phyloP scores from a whole-genome alignment of 2,113 vertebrate genomes.

The Syrrhaptes paradoxus region DNA sequence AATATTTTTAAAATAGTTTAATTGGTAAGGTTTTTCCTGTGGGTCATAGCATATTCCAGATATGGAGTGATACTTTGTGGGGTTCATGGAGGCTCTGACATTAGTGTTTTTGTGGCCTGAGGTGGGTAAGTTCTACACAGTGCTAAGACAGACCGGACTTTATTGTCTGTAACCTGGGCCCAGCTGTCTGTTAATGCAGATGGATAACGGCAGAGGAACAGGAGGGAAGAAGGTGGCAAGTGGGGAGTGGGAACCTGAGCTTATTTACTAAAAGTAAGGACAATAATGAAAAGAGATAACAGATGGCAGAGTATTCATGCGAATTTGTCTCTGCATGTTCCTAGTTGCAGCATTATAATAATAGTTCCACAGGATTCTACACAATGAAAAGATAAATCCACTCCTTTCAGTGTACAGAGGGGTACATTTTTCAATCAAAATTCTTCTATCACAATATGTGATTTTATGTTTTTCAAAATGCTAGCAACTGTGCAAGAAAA shows the following conservation, averaged over 20 bases:
- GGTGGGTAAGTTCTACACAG: background rate
- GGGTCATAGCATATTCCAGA: background rate
- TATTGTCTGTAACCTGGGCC: no score
- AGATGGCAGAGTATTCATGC: background rate
- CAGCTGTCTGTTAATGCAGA: background rate
- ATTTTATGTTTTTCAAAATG: background rate
- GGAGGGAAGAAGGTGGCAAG: background rate
- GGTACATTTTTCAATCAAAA: background rate
- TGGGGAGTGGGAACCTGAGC: background rate
- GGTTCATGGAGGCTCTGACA: background rate
- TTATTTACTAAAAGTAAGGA: background rate
- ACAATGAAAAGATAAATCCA: background rate
- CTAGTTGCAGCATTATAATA: background rate
- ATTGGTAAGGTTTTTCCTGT: background rate
- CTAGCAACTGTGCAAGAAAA: background rate
- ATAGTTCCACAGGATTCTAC: background rate
- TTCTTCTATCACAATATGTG: background rate
- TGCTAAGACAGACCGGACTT: background rate
- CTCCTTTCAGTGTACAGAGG: background rate
- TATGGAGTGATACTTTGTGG: background rate
- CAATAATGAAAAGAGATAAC: background rate
- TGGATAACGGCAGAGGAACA: background rate
- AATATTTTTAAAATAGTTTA: background rate
- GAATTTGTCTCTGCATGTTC: background rate
- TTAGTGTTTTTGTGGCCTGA: background rate